Conservation (phyloP, 2,113 vertebrate genomes). For the Eidolon helvum region DNA sequence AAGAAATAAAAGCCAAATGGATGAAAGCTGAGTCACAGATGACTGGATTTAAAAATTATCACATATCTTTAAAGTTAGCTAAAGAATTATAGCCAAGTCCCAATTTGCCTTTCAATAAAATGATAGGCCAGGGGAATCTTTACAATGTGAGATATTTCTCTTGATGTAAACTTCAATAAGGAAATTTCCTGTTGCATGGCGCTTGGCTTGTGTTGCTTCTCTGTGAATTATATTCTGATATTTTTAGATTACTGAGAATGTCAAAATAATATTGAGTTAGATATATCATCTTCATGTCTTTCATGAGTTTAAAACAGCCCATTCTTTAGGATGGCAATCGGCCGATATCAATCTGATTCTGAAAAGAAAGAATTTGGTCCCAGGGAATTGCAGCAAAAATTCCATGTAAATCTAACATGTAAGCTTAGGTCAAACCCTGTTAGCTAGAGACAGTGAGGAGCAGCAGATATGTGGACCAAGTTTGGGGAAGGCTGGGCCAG, state of each 20-base stretch:
- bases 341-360: constrained; percentile 35
- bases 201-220: constrained; percentile 3
- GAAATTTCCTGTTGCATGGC: background rate
- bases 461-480: background rate
- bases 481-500: background rate
- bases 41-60: constrained; percentile 61
- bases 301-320: constrained; percentile 34
- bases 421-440: background rate
- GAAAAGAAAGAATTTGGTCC: background rate
- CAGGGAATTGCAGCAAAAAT: background rate
- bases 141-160: constrained; percentile 2
- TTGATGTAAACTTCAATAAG: constrained; percentile 17
- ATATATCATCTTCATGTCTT: constrained; percentile 20
- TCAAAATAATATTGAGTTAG: constrained; percentile 54
- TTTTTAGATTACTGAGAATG: constrained; percentile 44
- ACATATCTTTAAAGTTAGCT: constrained; percentile 57
- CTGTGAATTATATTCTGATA: constrained; percentile 37
- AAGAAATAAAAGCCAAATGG: constrained; percentile 62
- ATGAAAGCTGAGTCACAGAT: constrained; percentile 60
- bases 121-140: background rate
- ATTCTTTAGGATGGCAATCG: constrained; percentile 33
- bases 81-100: constrained; percentile 51
- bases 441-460: background rate
- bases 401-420: background rate
- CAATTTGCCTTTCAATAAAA: constrained; percentile 27